Evolutionary conservation across 30 jellyfish, hydroid and myxozoan genomes (phyloP), one percentile per base, ranked within the genome.

Genomic region (Hydractinia echinata): DNA sequence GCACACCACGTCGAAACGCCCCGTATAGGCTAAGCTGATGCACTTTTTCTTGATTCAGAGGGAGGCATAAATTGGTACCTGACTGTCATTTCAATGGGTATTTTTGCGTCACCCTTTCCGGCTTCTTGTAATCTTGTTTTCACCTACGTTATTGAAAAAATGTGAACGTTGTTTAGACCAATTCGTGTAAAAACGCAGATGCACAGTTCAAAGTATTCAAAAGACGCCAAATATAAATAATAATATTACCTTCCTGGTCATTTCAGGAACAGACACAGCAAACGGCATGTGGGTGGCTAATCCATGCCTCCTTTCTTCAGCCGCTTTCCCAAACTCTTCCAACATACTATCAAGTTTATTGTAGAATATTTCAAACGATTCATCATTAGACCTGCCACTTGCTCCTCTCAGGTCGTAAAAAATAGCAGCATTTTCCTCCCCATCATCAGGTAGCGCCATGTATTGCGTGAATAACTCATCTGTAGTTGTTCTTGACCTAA

Each of bases 301-400:
- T 14, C 81, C 44, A 7, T 15, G n/a, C 39, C 86, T 18, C 86
- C 86, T 79, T 15, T 79, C 86, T 30, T 30, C 44, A 30, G 2
- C 44, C 1, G n/a, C n/a, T n/a, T n/a, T n/a, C n/a, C n/a, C n/a
- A n/a, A n/a, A n/a, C n/a, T 30, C 44, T 30, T 30, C 44, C 44
- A 30, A 30, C 44, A 30, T 30, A 30, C 44, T 62, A 15, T 79
- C 20, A 6, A 79, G 61, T 53, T 79, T 82, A 44, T 15, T 11
- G 50, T 79, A 79, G 30, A 4, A 79, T 20, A n/a, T 19, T 8
- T 60, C 3, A 53, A 79, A 79, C 19, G 58, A 8, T 5, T 80
- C 86, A 20, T 55, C 86, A 79, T 79, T 79, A 10, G 61, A 11
- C 10, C 86, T 80, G 8, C n/a, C 30, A 60, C 62, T 79, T 79